These are phyloP conservation scores for Chauna torquata DNA, from an alignment of 2,113 vertebrate species.

Conservation along the genomic window DNA sequence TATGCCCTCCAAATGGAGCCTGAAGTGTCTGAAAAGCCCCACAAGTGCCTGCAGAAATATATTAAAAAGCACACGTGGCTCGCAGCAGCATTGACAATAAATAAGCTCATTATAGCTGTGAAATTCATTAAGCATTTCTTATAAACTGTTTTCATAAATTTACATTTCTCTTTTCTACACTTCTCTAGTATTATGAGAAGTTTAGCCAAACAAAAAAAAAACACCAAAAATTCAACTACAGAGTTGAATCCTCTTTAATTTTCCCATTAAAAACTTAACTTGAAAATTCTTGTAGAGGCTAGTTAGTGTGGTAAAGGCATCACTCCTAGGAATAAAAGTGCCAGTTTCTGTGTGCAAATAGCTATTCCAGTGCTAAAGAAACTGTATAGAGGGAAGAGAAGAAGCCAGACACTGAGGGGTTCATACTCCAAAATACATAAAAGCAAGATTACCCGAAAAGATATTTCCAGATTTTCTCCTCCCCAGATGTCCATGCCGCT, in stretches of 20 bases:
- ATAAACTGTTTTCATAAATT: background rate
- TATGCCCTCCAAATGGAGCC: background rate
- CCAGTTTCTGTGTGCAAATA: background rate
- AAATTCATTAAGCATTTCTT: too few relatives aligned
- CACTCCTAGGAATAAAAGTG: background rate
- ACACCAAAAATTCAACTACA: background rate
- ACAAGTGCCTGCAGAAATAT: background rate
- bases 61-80: too few relatives aligned
- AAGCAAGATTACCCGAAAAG: slow-evolving; percentile 86
- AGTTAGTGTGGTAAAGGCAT: background rate
- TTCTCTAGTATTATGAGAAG: background rate
- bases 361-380: background rate
- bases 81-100: too few relatives aligned
- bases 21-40: background rate
- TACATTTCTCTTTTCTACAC: background rate
- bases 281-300: background rate
- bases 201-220: background rate
- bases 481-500: slow-evolving; percentile 99
- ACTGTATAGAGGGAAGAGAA: background rate
- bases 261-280: background rate
- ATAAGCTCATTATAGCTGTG: too few relatives aligned
- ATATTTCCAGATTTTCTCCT: slow-evolving; percentile 97
- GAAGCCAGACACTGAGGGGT: background rate
- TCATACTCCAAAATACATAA: background rate
- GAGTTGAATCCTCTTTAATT: background rate